These are phyloP conservation scores for Morus bassanus DNA, from an alignment of 2,797 vertebrate genomes.

Conservation along the genomic window DNA sequence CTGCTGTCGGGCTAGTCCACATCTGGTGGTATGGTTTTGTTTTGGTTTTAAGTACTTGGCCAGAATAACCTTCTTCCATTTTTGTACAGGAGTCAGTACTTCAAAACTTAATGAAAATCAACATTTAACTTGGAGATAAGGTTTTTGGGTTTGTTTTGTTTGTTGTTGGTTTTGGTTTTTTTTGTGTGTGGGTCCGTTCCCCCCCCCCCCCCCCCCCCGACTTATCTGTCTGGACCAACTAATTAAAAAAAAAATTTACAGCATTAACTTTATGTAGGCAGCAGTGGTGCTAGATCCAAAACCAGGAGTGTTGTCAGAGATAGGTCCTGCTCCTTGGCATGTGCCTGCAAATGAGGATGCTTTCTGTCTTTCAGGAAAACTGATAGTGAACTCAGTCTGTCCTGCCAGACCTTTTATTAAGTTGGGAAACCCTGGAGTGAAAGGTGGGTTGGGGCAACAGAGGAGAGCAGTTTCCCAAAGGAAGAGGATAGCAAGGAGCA, in stretches of 20 bases:
- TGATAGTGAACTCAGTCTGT: neutral
- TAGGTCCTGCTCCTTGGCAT: neutral
- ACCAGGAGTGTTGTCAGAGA: neutral
- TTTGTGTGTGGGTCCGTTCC: too few species aligned
- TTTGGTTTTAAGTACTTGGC: neutral
- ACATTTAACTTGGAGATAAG: neutral
- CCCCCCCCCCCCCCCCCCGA: too few species aligned
- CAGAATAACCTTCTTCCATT: neutral
- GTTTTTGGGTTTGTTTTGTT: too few species aligned
- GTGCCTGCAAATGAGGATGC: neutral
- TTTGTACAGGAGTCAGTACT: neutral
- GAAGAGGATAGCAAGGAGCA: neutral
- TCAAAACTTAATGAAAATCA: neutral
- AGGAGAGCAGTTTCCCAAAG: neutral
- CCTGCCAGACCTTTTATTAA: neutral
- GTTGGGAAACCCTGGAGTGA: neutral
- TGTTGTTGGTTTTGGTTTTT: too few species aligned
- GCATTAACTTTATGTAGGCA: neutral
- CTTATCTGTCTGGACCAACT: neutral
- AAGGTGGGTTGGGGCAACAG: neutral
- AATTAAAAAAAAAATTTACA: neutral
- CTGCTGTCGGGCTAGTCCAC: neutral
- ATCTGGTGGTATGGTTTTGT: neutral
- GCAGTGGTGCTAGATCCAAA: neutral
- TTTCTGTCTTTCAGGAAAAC: neutral